A percentile compares a stretch with the other conserved stretches of the same genome.
Evolutionary conservation across 2,113 vertebrate genomes (phyloP).

Genomic region (Prionailurus bengalensis): DNA sequence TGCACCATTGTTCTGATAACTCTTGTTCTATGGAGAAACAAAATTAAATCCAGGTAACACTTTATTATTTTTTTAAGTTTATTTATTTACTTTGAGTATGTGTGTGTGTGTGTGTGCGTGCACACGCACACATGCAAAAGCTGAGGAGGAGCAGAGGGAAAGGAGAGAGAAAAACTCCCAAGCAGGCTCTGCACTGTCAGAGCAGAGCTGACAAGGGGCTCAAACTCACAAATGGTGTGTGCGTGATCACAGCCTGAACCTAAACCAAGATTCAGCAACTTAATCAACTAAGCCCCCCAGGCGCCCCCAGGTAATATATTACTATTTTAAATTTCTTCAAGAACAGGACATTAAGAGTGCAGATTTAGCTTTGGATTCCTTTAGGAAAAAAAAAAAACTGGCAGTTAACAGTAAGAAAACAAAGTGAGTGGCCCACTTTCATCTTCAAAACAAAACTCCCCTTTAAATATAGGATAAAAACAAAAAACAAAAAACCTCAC

Average conservation of each 20-base stretch:
- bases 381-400: neutral
- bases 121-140: no score
- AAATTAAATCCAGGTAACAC: slow-evolving; percentile 75
- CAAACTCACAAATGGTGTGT: no score
- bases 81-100: no score
- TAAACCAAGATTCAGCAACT: no score
- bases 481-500: slow-evolving; percentile 82
- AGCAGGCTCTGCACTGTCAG: no score
- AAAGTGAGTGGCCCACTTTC: neutral
- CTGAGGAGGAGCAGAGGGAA: no score
- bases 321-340: slow-evolving; percentile 47
- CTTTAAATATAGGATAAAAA: slow-evolving; percentile 33
- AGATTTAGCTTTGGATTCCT: slow-evolving; percentile 5
- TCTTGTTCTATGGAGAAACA: slow-evolving; percentile 87
- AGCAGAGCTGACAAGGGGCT: no score
- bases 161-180: no score
- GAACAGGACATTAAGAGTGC: neutral
- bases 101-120: no score
- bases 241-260: no score
- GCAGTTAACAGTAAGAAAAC: slow-evolving; percentile 24
- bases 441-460: slow-evolving; percentile 22
- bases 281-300: no score
- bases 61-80: neutral
- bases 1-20: slow-evolving; percentile 87
- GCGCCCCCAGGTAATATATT: slow-evolving; percentile 39